phyloP scores from a whole-genome alignment of 2,888 invertebrate genomes.

The Icerya purchasi region DNA sequence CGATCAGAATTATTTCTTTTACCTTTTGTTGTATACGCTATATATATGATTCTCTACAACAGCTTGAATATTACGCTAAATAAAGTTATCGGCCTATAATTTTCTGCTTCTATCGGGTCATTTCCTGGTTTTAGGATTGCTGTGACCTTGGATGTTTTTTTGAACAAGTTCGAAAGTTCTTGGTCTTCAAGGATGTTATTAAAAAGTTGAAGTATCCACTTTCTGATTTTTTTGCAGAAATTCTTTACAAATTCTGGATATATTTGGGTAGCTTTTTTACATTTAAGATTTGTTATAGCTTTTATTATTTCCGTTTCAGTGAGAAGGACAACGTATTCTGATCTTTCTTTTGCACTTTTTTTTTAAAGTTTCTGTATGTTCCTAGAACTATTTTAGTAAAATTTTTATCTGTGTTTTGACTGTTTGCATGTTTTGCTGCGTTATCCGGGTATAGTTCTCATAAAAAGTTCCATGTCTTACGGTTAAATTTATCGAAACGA shows the following conservation, averaged over 20 bases:
- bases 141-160: neutral
- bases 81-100: neutral
- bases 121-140: neutral
- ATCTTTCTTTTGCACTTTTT: neutral
- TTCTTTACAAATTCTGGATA: too few relatives aligned
- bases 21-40: neutral
- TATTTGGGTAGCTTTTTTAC: too few relatives aligned
- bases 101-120: neutral
- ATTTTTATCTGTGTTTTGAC: neutral
- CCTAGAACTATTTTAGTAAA: neutral
- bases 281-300: too few relatives aligned
- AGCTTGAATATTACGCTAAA: neutral
- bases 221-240: too few relatives aligned
- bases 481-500: too few relatives aligned
- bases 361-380: neutral
- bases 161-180: neutral
- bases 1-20: neutral
- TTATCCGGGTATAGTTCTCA: neutral
- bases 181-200: too few relatives aligned
- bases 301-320: neutral
- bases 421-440: neutral
- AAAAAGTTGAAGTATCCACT: too few relatives aligned
- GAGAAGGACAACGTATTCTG: too few relatives aligned
- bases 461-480: neutral
- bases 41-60: neutral